phyloP scores from a whole-genome alignment of 1,140 invertebrate genomes.

The Pogonognathellus flavescens region DNA sequence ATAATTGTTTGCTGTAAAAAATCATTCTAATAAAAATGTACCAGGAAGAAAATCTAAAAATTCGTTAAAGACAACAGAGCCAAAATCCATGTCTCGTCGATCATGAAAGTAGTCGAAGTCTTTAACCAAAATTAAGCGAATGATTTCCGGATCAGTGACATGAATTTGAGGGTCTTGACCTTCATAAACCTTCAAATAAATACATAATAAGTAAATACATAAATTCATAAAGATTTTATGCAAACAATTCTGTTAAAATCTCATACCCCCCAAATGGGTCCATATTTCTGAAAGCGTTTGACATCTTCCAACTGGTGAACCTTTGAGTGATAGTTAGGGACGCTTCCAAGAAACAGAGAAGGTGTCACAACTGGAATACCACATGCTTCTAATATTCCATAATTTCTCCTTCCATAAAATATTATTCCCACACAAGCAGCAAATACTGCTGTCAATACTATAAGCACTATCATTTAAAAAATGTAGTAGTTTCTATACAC shows the following conservation, averaged over 20 bases:
- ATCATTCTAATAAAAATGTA: no score
- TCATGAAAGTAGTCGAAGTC: slow-evolving; percentile 59
- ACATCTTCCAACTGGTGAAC: slow-evolving; percentile 63
- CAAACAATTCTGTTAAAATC: neutral
- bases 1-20: no score
- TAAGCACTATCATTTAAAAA: slow-evolving; percentile 4
- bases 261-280: slow-evolving; percentile 57
- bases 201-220: neutral
- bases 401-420: slow-evolving; percentile 55
- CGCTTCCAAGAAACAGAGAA: slow-evolving; percentile 59
- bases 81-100: slow-evolving; percentile 52
- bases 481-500: neutral
- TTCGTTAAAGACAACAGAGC: slow-evolving; percentile 53
- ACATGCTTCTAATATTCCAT: slow-evolving; percentile 60
- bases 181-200: slow-evolving; percentile 3
- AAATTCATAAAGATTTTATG: neutral
- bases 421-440: neutral
- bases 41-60: slow-evolving; percentile 38
- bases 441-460: neutral
- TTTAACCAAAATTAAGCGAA: slow-evolving; percentile 62
- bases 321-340: slow-evolving; percentile 59
- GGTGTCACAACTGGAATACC: slow-evolving; percentile 63
- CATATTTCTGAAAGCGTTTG: slow-evolving; percentile 61
- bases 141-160: slow-evolving; percentile 70
- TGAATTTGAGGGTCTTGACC: slow-evolving; percentile 56